phyloP scores from a whole-genome alignment of 2,888 invertebrate species.

The Hyles lineata region DNA sequence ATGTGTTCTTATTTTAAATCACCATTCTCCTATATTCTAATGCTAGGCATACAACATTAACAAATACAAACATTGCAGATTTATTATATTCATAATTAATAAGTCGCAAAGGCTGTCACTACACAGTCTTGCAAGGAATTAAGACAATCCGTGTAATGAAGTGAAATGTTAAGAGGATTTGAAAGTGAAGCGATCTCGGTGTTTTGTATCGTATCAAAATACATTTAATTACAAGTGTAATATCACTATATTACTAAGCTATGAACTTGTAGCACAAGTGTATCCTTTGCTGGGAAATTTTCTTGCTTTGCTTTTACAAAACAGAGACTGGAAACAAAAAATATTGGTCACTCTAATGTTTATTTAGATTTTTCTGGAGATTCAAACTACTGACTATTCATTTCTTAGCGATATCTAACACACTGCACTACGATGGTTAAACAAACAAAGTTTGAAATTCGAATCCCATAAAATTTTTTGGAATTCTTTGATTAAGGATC shows the following conservation, averaged over 20 bases:
- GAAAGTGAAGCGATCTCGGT: background rate
- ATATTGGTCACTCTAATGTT: no score
- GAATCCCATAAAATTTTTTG: background rate
- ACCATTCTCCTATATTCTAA: no score
- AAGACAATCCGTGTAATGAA: background rate
- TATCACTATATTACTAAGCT: no score
- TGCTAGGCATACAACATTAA: background rate
- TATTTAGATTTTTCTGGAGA: no score
- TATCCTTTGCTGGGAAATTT: no score
- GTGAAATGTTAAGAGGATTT: conserved; percentile 7
- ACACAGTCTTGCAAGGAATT: conserved; percentile 9
- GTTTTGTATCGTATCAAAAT: background rate
- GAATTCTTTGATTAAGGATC: background rate
- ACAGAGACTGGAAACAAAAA: no score
- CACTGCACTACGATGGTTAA: no score
- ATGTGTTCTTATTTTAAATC: no score
- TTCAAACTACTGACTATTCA: no score
- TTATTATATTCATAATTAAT: background rate
- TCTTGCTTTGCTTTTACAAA: no score
- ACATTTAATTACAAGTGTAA: background rate
- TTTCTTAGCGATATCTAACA: no score
- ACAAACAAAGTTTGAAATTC: background rate
- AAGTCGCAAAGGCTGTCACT: background rate
- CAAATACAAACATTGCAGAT: background rate
- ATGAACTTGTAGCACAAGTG: no score